These are phyloP conservation scores for Gymnoscopelus braueri DNA, from an alignment of 2,797 vertebrate species.

Conservation along the genomic window DNA sequence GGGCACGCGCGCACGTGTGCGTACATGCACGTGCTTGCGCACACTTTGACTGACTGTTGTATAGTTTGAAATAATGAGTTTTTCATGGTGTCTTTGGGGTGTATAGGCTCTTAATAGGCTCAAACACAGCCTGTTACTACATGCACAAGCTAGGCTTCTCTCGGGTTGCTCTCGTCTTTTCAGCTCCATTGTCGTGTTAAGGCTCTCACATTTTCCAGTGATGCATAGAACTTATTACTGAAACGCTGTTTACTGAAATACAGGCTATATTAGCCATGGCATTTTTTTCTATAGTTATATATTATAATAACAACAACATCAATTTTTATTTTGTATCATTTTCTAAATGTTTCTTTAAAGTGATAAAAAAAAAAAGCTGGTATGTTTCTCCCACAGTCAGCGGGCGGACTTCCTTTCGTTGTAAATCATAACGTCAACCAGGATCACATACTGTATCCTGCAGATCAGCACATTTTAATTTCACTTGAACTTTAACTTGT, in stretches of 20 bases:
- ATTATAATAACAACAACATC: neutral
- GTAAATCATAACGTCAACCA: constrained; percentile 32
- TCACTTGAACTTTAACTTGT: constrained; percentile 59
- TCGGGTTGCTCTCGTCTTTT: constrained; percentile 38
- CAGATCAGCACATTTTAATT: constrained; percentile 40
- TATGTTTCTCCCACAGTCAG: constrained; percentile 11
- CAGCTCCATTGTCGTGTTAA: constrained; percentile 11
- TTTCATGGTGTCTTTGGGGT: constrained; percentile 59
- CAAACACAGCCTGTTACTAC: constrained; percentile 64
- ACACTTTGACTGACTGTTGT: constrained; percentile 59
- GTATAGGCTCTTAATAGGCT: constrained; percentile 54
- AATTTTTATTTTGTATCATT: neutral
- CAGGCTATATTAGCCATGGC: neutral
- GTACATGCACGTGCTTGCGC: constrained; percentile 7
- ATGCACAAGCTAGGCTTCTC: constrained; percentile 40
- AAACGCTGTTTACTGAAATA: constrained; percentile 3
- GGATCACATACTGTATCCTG: constrained; percentile 15
- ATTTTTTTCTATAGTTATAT: neutral
- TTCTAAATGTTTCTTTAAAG: neutral
- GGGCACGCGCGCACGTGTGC: constrained; percentile 7
- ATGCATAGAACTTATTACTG: constrained; percentile 10
- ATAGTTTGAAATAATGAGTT: constrained; percentile 64
- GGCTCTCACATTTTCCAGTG: neutral
- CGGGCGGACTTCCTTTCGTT: neutral
- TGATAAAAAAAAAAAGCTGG: too few species aligned